Base-by-base conservation (phyloP, 2,888 invertebrate genomes). In the Antheraea yamamai region DNA sequence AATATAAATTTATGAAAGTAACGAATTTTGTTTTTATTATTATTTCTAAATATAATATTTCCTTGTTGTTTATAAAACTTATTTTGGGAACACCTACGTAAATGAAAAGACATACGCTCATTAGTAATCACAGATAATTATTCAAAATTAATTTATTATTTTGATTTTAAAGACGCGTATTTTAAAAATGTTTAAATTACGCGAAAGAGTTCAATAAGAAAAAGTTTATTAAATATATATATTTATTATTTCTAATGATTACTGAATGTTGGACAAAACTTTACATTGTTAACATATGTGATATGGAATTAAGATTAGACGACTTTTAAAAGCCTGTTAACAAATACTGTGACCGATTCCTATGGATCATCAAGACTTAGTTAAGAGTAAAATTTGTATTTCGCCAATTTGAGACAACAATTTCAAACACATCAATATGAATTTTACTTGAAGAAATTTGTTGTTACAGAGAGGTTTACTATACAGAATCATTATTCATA, bases 1-100 rank as follows among this genome's bases (percentile, higher is more conserved):
- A 82, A 81, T 82, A 81, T 79, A 73, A 81, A 83, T 83, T 81
- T 80, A 79, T 81, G 77, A 80, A 77, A 82, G 35, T 71, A 39
- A 12, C 55, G 7, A 12, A 4, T 76, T 73, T 23, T 30, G 61
- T 75, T 75, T 73, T 47, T 75, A 3, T 75, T 61, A 55, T 30
- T 66, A 66, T 66, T 30, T 72, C 39, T 70, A 73, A 64, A 58
- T 26, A 47, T 47, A 47, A 55, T 18, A 52, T 16, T 18, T 18
- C 52, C 2, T 52, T 52, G 18, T 52, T 6, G 52, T 52, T 18
- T 52, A 52, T 52, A 52, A 16, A 52, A 52, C 18, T 52, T 16
- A 2, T 2, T 18, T 4, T 0, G 12, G 30, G 2, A 47, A 7
- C 12, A 12, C 47, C 47, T 47, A 12, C 47, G 47, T 47, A 1